phyloP scores from a whole-genome alignment of 2,888 invertebrate species.

The Thymelicus acteon region DNA sequence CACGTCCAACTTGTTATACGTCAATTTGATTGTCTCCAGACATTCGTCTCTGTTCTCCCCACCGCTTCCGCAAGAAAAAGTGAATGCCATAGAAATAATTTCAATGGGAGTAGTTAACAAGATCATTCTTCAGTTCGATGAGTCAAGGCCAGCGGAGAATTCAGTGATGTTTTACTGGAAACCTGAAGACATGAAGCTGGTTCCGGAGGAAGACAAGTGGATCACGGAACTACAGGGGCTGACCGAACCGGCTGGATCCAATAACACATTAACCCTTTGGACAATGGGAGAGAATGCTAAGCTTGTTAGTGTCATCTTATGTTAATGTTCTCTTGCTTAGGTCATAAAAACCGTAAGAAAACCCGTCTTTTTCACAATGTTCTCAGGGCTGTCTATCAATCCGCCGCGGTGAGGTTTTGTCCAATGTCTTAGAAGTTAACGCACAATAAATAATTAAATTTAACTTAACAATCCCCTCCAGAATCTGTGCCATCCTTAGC shows the following conservation, averaged over 20 bases:
- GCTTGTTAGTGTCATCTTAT: constrained; percentile 11
- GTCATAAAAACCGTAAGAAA: too few species aligned
- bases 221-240: not conserved
- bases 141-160: constrained; percentile 84
- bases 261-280: constrained; percentile 15
- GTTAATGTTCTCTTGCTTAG: too few species aligned
- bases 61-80: constrained; percentile 77
- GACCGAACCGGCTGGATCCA: not conserved
- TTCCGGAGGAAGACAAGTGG: constrained; percentile 9
- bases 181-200: not conserved
- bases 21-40: constrained; percentile 43
- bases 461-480: too few species aligned
- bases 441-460: too few species aligned
- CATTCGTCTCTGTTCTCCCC: constrained; percentile 82
- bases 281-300: constrained; percentile 3
- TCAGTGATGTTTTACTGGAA: constrained; percentile 13
- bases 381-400: too few species aligned
- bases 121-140: constrained; percentile 86
- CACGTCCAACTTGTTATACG: too few species aligned
- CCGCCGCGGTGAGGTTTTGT: too few species aligned
- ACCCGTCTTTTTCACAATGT: too few species aligned
- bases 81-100: constrained; percentile 81
- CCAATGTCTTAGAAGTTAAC: too few species aligned
- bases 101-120: constrained; percentile 88
- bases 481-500: too few species aligned